Percentiles rank a stretch among this genome's conserved stretches.
These are phyloP conservation scores for Aplidium turbinatum DNA, from an alignment of 23 tunicate genomes.

Conservation along the genomic window DNA sequence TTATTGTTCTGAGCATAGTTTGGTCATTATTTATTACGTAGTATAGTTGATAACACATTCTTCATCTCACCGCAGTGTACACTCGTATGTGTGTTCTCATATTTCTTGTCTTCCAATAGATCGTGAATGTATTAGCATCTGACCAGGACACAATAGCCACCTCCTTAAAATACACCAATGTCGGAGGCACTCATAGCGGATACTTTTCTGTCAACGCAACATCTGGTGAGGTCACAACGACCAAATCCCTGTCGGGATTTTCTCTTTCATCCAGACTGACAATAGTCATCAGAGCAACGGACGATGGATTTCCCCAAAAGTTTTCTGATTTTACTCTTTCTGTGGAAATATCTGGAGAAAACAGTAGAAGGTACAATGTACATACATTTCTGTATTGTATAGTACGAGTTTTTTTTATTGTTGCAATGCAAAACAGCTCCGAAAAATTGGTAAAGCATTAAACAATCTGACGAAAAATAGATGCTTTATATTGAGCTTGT, in stretches of 20 bases:
- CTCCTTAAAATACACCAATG: background rate
- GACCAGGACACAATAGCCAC: no score
- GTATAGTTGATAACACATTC: background rate
- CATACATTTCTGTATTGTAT: background rate
- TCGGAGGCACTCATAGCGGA: background rate
- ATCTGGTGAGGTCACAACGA: constrained; percentile 26
- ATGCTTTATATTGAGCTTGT: no score
- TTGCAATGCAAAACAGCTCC: no score
- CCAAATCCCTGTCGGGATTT: constrained; percentile 3
- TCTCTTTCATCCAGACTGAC: constrained; percentile 14
- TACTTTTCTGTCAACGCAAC: constrained; percentile 40
- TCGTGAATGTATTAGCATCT: no score
- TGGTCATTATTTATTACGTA: constrained; percentile 2
- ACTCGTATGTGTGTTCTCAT: no score
- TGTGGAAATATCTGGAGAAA: constrained; percentile 56
- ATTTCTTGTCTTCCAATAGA: no score
- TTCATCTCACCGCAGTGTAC: no score
- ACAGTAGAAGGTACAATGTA: constrained; percentile 50
- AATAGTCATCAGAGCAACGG: constrained; percentile 37
- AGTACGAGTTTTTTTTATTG: background rate
- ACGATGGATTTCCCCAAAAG: constrained; percentile 63
- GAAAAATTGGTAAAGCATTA: no score
- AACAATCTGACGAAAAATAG: no score
- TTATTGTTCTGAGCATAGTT: no score
- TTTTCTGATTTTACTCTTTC: constrained; percentile 6